Evolutionary conservation across 2,113 vertebrate genomes (phyloP).

Genomic region (Cyprinodon tularosa): DNA sequence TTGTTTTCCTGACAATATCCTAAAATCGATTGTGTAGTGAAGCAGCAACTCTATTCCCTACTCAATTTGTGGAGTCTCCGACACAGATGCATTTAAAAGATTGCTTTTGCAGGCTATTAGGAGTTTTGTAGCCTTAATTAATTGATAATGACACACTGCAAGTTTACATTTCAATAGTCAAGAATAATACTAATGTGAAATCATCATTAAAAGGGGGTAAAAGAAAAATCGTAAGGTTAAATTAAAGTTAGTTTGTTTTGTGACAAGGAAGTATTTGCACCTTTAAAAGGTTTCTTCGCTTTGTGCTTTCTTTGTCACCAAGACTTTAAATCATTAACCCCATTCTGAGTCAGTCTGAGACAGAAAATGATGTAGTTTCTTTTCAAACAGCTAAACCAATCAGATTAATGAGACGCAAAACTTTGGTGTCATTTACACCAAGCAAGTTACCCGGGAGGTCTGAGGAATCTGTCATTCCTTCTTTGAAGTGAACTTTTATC

Average conservation of each 20-base stretch:
- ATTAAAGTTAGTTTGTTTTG: not conserved
- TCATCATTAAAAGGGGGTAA: not conserved
- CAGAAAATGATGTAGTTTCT: constrained; percentile 13
- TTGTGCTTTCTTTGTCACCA: not conserved
- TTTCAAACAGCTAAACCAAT: constrained; percentile 5
- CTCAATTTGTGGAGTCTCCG: not conserved
- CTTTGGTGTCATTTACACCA: constrained; percentile 25
- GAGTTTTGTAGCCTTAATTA: not conserved
- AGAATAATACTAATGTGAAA: not conserved
- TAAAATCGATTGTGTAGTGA: constrained; percentile 13
- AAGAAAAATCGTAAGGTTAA: not conserved
- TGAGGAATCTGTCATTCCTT: constrained; percentile 7
- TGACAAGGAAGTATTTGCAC: too few relatives aligned
- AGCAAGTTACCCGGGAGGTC: not conserved
- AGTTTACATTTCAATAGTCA: not conserved
- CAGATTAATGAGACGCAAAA: constrained; percentile 16
- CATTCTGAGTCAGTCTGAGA: not conserved
- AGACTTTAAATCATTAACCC: not conserved
- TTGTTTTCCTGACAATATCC: constrained; percentile 14
- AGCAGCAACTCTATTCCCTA: not conserved
- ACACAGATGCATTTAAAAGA: not conserved
- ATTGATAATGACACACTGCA: not conserved
- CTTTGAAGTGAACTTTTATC: constrained; percentile 10
- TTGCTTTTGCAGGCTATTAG: not conserved
- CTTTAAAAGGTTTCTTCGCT: not conserved